A percentile compares a stretch with the other conserved stretches of the same genome.
Conservation (phyloP, 30 jellyfish, hydroid and myxozoan genomes). For the Hydractinia echinata region DNA sequence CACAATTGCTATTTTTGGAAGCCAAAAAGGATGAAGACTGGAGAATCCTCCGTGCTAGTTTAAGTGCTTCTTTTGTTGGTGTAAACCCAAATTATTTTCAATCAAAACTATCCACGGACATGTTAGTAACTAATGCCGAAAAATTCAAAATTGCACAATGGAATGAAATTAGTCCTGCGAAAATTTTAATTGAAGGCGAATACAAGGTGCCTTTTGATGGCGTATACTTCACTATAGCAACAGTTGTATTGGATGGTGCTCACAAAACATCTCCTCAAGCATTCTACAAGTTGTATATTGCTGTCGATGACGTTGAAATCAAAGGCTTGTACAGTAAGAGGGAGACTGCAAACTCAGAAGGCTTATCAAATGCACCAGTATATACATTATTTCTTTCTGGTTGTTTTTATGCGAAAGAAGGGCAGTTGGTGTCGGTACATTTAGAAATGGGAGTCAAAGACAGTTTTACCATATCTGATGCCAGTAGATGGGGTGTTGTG, state of each 20-base stretch:
- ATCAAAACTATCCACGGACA: neutral
- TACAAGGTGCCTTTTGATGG: constrained; percentile 56
- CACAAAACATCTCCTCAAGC: constrained; percentile 30
- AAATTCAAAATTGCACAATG: neutral
- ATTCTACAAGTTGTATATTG: constrained; percentile 24
- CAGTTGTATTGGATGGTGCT: constrained; percentile 57
- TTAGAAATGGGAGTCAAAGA: constrained; percentile 30
- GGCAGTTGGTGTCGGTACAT: constrained; percentile 2
- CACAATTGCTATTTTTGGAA: constrained; percentile 34
- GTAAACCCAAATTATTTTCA: constrained; percentile 32
- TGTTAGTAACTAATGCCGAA: neutral
- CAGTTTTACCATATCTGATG: constrained; percentile 21
- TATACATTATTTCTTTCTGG: constrained; percentile 77
- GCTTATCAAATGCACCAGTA: constrained; percentile 34
- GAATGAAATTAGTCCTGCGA: neutral
- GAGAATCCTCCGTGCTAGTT: constrained; percentile 57
- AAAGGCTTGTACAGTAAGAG: constrained; percentile 45
- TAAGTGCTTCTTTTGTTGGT: constrained; percentile 71
- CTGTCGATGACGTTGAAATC: constrained; percentile 33
- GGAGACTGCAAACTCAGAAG: constrained; percentile 24
- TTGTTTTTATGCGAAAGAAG: constrained; percentile 57
- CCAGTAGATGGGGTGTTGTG: constrained; percentile 77
- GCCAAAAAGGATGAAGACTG: constrained; percentile 79
- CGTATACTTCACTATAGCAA: constrained; percentile 63
- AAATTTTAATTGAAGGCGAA: neutral